phyloP scores from a whole-genome alignment of 2,797 vertebrate species.

The Urophycis tenuis region DNA sequence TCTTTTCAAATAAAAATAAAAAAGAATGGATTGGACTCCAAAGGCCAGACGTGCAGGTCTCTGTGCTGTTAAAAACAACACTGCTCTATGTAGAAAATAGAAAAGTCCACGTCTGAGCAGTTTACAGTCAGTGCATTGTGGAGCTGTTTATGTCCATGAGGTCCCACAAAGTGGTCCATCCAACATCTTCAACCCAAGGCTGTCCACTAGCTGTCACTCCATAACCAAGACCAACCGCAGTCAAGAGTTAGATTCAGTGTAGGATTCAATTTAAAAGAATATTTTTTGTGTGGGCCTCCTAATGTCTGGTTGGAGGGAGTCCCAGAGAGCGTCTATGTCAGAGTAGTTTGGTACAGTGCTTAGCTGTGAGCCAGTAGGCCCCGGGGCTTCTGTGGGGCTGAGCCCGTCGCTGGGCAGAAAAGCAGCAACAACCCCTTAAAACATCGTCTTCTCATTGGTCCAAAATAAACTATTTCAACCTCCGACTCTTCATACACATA shows the following conservation, averaged over 20 bases:
- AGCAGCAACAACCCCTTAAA: conserved; percentile 32
- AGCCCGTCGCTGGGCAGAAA: conserved; percentile 31
- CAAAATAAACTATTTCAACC: conserved; percentile 4
- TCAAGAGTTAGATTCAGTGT: background rate
- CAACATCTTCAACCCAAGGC: conserved; percentile 5
- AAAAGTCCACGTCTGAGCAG: conserved; percentile 36
- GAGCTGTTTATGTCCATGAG: conserved; percentile 42
- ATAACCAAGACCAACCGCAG: background rate
- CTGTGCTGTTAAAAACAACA: conserved; percentile 47
- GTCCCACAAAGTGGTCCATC: conserved; percentile 29
- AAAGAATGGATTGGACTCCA: conserved; percentile 36
- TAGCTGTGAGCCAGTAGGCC: conserved; percentile 46
- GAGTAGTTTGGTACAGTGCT: conserved; percentile 49
- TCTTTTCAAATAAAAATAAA: conserved; percentile 28
- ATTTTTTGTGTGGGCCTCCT: background rate
- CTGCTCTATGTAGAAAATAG: conserved; percentile 29
- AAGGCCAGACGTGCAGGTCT: conserved; percentile 37
- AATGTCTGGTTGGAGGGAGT: conserved; percentile 32
- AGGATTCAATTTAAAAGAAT: background rate
- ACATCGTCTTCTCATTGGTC: conserved; percentile 6
- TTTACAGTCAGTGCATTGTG: conserved; percentile 36
- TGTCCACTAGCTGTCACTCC: conserved; percentile 6
- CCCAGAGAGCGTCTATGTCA: conserved; percentile 44
- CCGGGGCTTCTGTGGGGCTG: conserved; percentile 15
- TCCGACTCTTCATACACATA: conserved; percentile 17